These are phyloP conservation scores for Lepidocolaptes lacrymiger DNA, from an alignment of 2,797 vertebrate genomes.

Conservation along the genomic window DNA sequence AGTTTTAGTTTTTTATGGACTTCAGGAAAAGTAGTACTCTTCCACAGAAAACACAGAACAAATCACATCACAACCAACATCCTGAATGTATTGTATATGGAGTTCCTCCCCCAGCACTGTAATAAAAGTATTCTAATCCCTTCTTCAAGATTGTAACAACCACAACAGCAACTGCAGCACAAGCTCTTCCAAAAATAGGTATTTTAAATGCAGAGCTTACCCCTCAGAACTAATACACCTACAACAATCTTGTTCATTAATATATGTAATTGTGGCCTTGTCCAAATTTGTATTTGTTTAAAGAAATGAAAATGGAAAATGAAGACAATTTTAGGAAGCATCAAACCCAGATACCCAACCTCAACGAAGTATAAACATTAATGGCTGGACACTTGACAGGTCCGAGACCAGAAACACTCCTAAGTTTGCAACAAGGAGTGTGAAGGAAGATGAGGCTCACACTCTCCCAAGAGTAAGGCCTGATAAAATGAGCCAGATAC, in stretches of 20 bases:
- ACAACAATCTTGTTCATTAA: not conserved
- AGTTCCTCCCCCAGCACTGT: not conserved
- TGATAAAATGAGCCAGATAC: not conserved
- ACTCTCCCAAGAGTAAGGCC: not conserved
- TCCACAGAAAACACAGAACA: not conserved
- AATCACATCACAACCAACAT: not conserved
- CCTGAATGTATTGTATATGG: not conserved
- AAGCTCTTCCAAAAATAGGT: not conserved
- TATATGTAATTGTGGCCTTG: not conserved
- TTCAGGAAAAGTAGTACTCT: not conserved
- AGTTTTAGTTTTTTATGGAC: not conserved
- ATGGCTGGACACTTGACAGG: not conserved
- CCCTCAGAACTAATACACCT: not conserved
- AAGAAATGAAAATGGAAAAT: not conserved
- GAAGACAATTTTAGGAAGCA: not conserved
- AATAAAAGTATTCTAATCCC: not conserved
- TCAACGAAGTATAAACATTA: not conserved
- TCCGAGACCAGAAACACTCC: not conserved
- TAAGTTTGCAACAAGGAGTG: not conserved
- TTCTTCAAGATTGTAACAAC: not conserved
- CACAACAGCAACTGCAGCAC: not conserved
- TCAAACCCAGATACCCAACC: not conserved
- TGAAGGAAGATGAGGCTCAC: not conserved
- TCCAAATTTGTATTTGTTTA: not conserved
- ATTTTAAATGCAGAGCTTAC: not conserved